A percentile compares a stretch with the other conserved stretches of the same genome.
Conservation (phyloP, 2,888 invertebrate genomes). For the Aphodius sticticus region DNA sequence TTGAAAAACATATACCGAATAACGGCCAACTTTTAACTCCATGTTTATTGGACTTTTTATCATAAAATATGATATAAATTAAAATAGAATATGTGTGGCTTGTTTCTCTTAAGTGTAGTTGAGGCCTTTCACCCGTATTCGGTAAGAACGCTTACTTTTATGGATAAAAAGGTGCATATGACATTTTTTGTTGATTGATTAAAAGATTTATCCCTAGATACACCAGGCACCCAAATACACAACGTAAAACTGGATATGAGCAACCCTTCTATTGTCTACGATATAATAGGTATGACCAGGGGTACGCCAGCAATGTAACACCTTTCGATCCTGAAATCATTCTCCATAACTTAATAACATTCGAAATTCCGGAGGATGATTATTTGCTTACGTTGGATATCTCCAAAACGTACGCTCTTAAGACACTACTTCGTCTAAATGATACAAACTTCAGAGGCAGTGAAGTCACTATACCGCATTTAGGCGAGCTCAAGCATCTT, state of each 20-base stretch:
- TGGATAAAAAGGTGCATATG: no score
- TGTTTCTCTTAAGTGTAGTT: no score
- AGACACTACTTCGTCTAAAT: not conserved
- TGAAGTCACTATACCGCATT: conserved; percentile 7
- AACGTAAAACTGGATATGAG: conserved; percentile 10
- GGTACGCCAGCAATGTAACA: not conserved
- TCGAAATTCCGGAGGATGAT: conserved; percentile 1
- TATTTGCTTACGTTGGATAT: not conserved
- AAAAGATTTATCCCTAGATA: no score
- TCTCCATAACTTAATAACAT: not conserved
- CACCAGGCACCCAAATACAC: not conserved
- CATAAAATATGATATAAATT: no score
- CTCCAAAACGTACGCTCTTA: not conserved
- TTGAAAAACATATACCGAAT: no score
- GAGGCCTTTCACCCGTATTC: no score
- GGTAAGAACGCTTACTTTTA: no score
- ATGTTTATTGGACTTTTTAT: no score
- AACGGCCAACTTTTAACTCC: no score
- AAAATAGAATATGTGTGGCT: no score
- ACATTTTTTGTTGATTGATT: no score
- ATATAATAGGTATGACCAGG: not conserved
- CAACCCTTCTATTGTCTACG: not conserved
- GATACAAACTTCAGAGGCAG: not conserved
- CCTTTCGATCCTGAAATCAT: conserved; percentile 6
- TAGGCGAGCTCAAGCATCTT: not conserved